Evolutionary conservation across 2,797 vertebrate genomes (phyloP), one percentile per base, ranked within the genome.

Genomic region (Simalia tracyae): DNA sequence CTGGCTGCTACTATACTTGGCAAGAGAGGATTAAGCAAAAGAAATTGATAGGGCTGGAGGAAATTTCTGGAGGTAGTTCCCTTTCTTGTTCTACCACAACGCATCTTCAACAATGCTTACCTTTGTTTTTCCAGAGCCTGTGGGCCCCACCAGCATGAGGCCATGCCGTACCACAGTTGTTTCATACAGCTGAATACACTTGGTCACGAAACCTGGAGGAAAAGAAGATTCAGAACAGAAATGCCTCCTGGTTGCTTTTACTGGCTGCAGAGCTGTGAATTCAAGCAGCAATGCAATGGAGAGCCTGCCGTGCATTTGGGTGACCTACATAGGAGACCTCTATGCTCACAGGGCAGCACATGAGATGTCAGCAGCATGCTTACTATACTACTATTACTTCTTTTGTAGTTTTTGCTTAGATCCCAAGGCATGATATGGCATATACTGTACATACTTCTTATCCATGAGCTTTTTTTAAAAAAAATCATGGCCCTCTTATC

Each of bases 161-260:
- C 99, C 98, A 0, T 99, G 98, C 91, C 98, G 98, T 92, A 99
- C 98, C 95, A 99, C 98, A 0, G 98, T 99, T 92, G 98, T 99
- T 97, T 99, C 99, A 3, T 99, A 99, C 8, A 99, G 97, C 94
- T 99, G 99, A 96, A 99, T 98, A 90, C 98, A 99, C 95, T 99
- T 99, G 92, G 95, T 98, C 89, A 99, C 98, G 96, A 98, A 99
- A 88, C 97, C 99, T 99, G 95, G 10, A 90, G 91, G 63, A 95
- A 93, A 94, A 81, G 22, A 95, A 81, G 50, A 94, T 84, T 84
- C n/a, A 87, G 60, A 92, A 26, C 66, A 22, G 59, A 50, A 86
- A 91, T 63, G 57, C 24, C 26, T 85, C n/a, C 72, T 36, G 72
- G 66, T 76, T 50, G 59, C 19, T 87, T 89, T 90, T 68, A 66